Base-by-base conservation (phyloP, 2,888 invertebrate genomes). In the Sepioteuthis lessoniana region DNA sequence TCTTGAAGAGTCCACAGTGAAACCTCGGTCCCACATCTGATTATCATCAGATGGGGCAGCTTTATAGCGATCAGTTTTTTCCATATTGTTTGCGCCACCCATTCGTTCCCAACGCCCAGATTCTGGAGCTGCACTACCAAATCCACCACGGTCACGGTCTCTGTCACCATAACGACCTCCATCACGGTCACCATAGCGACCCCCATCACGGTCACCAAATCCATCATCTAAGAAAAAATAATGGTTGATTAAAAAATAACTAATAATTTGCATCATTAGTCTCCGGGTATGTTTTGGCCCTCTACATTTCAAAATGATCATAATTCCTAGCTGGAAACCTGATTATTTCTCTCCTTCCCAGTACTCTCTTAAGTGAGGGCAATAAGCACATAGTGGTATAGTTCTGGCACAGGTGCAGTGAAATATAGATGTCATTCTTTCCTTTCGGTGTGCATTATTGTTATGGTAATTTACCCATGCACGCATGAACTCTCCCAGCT, bases 171-270 rank as follows among this genome's bases (percentile, higher is more conserved):
- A 90, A 16, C 97, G 97, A 93, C 90, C 91, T 93, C 94, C 95
- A 94, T 94, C 94, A 42, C 95, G 92, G 76, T 95, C 96, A 97
- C 98, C 97, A 96, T 93, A 92, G 35, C 94, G 93, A 38, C 95
- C 93, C 37, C 95, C 93, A 93, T 95, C 95, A 93, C 97, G 97
- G 46, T 97, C 96, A 94, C 97, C 97, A n/a, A 97, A 97, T 37
- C 90, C 93, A 93, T 50, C 90, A 90, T 50, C 35, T 90, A 35
- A 94, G 10, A 19, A 47, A 28, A 42, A 94, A 21, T 31, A 94
- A 90, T 7, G 46, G 94, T 42, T 37, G 31, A n/a, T 13, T 31
- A 46, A 31, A 31, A 90, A 50, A n/a, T 13, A n/a, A 93, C 42
- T 25, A 91, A 42, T n/a, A 35, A 38, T 91, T 91, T 91, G n/a